Evolutionary conservation across 1,140 invertebrate genomes (phyloP), one percentile per base, ranked within the genome.

Genomic region (Saccostrea echinata): DNA sequence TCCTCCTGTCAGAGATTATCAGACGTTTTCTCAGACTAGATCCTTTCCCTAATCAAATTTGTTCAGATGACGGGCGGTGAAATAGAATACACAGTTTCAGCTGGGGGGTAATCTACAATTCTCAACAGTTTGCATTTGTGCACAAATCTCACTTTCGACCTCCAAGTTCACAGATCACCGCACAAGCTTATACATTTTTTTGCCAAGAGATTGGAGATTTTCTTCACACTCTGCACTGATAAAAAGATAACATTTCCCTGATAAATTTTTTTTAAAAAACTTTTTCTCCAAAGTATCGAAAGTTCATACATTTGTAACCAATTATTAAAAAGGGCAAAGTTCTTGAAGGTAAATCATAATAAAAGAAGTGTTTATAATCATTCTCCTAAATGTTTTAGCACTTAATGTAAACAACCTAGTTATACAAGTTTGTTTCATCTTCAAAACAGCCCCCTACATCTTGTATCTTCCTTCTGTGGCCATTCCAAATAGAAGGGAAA

Each of bases 31-130:
- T 53, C 81, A 13, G 43, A 51, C 52, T 52, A 76, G 68, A 76
- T 83, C 81, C 81, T 51, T 52, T 53, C 21, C 52, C 81, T 83
- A 83, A 83, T 83, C 81, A 83, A 83, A 83, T 83, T 83, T 83
- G 81, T 83, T 52, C 81, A 83, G 43, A 83, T 52, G 81, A 83
- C 18, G 52, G 81, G 33, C 43, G 27, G 81, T 83, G 81, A 83
- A 83, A 83, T 27, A 51, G 21, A 52, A 83, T 83, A 83, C 52
- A 83, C 24, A 52, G 52, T 35, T 51, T 83, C 81, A 83, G 81
- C 52, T 21, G 52, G 53, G 52, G 43, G 51, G 30, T 57, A 33
- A 52, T 83, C 51, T 83, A 33, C 81, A 16, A 51, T 83, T 51
- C 16, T 27, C 81, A 51, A 83, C 51, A 16, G 43, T 51, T 83